These are phyloP conservation scores for Leptonema lineaticorne DNA, from an alignment of 1,140 invertebrate species.

Conservation along the genomic window DNA sequence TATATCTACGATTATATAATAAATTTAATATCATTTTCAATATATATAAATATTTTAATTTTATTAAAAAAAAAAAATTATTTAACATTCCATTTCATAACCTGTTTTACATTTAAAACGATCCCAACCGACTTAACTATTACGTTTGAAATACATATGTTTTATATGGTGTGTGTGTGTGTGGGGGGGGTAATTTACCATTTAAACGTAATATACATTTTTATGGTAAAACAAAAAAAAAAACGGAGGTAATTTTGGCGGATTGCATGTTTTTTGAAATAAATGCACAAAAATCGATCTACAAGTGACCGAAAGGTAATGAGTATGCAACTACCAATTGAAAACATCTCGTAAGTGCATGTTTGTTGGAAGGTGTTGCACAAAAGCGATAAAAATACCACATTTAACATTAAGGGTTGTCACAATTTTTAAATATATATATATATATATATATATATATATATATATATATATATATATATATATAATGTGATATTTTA, in stretches of 20 bases:
- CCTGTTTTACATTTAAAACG: too few species aligned
- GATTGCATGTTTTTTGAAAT: constrained; percentile 8
- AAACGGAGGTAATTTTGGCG: background rate
- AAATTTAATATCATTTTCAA: too few species aligned
- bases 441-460: background rate
- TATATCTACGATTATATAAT: too few species aligned
- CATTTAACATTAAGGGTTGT: background rate
- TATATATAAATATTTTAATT: too few species aligned
- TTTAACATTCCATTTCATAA: too few species aligned
- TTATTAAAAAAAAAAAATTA: too few species aligned
- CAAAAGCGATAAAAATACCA: constrained; percentile 22
- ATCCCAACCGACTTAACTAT: too few species aligned
- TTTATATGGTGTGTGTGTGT: too few species aligned
- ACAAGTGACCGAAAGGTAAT: constrained; percentile 23
- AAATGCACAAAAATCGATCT: constrained; percentile 15
- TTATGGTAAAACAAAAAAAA: too few species aligned
- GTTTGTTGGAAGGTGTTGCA: constrained; percentile 17
- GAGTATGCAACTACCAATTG: constrained; percentile 16
- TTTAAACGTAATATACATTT: too few species aligned
- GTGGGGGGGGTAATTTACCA: too few species aligned
- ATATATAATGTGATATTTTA: constrained; percentile 4
- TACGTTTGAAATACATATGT: too few species aligned
- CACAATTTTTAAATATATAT: background rate
- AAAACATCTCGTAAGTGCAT: constrained; percentile 30
- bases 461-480: background rate